Base-by-base conservation (phyloP, 2,888 invertebrate species). In the Terebella lapidaria region DNA sequence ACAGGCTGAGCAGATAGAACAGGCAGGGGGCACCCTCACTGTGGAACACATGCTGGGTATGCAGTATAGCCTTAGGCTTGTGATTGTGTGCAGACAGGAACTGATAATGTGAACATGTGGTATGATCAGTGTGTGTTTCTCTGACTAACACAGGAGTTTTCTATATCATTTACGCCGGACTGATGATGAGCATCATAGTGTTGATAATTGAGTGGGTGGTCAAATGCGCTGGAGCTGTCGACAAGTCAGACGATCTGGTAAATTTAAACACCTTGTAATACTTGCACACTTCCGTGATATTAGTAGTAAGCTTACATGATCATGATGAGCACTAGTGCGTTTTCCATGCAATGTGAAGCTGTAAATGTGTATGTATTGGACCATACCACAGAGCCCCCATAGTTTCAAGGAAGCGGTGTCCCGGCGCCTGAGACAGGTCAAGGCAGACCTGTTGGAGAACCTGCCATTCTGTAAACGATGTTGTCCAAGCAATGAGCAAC, bases 141-240 rank as follows among this genome's bases (percentile, higher is more conserved):
- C n/a, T n/a, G n/a, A n/a, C n/a, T 55, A n/a, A 51, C 57, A 2
- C 61, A 61, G 61, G 61, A 3, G 59, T 62, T 5, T 62, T 62
- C 25, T 26, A 29, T 42, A 59, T 62, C 54, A 29, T 62, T 18
- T 27, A 42, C 10, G 62, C 53, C 15, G 62, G 62, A 22, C 29
- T 59, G 25, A 52, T 46, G 10, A n/a, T 62, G 10, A 59, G 62
- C 26, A 18, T 62, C 3, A 1, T 62, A 3, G 45, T 59, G 3
- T 49, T 62, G 22, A 10, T 59, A 3, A 15, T 59, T 15, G 62
- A 62, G 47, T 62, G 62, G 62, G 28, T 58, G 15, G 56, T 61
- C 2, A 29, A 22, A 22, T 59, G 55, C 22, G 27, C 45, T 2
- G 35, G 28, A 2, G 49, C 28, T 2, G 58, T 61, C 3, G 58